A percentile compares a stretch with the other conserved stretches of the same genome.
These are phyloP conservation scores for Choristoneura rosaceana DNA, from an alignment of 2,888 invertebrate genomes.

Conservation along the genomic window DNA sequence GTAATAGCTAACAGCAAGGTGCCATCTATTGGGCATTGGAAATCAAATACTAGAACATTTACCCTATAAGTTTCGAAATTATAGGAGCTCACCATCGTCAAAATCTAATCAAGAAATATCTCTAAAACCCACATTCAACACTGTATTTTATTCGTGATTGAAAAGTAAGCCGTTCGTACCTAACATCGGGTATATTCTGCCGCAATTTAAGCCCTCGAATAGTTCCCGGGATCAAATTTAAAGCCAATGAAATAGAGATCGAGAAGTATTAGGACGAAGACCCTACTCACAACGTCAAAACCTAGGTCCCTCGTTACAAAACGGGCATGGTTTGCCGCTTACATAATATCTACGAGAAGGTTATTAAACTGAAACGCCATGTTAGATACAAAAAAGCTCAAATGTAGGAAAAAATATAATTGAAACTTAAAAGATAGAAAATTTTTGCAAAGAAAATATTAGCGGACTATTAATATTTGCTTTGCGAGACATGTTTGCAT, in stretches of 20 bases:
- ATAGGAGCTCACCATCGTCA: background rate
- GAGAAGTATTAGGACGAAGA: constrained; percentile 26
- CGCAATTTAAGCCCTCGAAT: constrained; percentile 15
- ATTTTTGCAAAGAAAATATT: background rate
- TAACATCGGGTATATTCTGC: constrained; percentile 6
- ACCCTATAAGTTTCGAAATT: background rate
- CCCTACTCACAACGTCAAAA: constrained; percentile 32
- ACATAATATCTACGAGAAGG: constrained; percentile 17
- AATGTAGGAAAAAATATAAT: background rate
- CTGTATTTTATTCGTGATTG: constrained; percentile 6
- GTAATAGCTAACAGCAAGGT: no score
- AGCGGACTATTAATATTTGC: background rate
- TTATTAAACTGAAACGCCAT: constrained; percentile 18
- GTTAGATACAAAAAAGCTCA: background rate
- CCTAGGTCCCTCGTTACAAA: constrained; percentile 28
- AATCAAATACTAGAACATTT: no score
- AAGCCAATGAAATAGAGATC: constrained; percentile 22
- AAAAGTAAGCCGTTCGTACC: constrained; percentile 14
- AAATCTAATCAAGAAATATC: constrained; percentile 5
- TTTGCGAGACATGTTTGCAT: background rate
- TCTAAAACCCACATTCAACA: background rate
- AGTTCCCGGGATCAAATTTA: constrained; percentile 17
- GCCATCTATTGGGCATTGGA: no score
- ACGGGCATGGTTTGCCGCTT: background rate
- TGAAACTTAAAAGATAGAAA: background rate